Percentiles rank a stretch among this genome's conserved stretches.
Evolutionary conservation across 2,888 invertebrate genomes (phyloP).

Genomic region (Campoplex nolae): DNA sequence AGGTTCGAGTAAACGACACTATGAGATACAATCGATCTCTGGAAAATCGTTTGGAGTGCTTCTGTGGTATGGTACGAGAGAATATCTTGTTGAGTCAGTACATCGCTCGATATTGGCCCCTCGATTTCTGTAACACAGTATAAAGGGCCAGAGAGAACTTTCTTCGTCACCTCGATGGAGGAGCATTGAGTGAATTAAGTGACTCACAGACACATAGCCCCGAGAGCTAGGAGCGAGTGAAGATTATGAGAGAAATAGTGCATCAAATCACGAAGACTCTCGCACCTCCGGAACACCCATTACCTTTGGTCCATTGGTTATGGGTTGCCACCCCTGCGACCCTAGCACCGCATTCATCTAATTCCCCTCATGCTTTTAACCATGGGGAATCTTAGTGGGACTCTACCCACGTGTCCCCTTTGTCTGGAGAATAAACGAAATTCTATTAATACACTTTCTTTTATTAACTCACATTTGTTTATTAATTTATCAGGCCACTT

Average conservation of each 20-base stretch:
- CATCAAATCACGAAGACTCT: slow-evolving; percentile 61
- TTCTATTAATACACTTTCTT: slow-evolving; percentile 50
- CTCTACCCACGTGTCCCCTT: slow-evolving; percentile 21
- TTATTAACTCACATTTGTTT: not conserved
- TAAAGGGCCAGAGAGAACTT: slow-evolving; percentile 45
- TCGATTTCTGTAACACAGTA: slow-evolving; percentile 18
- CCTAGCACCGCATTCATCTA: slow-evolving; percentile 64
- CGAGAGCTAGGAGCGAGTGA: slow-evolving; percentile 31
- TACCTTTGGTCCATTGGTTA: slow-evolving; percentile 68
- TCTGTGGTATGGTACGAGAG: slow-evolving; percentile 32
- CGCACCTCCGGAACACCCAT: slow-evolving; percentile 57
- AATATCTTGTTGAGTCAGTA: slow-evolving; percentile 50
- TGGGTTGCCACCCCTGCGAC: slow-evolving; percentile 26
- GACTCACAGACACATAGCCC: slow-evolving; percentile 60
- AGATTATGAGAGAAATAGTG: slow-evolving; percentile 35
- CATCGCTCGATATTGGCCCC: slow-evolving; percentile 18
- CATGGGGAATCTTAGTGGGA: slow-evolving; percentile 12
- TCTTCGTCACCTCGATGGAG: slow-evolving; percentile 58
- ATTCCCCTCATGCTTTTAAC: slow-evolving; percentile 74
- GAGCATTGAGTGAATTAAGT: slow-evolving; percentile 74
- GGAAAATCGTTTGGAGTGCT: slow-evolving; percentile 53
- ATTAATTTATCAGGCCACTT: not conserved
- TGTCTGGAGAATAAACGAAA: slow-evolving; percentile 17
- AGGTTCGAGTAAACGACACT: slow-evolving; percentile 39
- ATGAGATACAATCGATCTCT: slow-evolving; percentile 58